Evolutionary conservation across 1,140 invertebrate genomes (phyloP), one percentile per base, ranked within the genome.

Genomic region (Drosophila oshimai): DNA sequence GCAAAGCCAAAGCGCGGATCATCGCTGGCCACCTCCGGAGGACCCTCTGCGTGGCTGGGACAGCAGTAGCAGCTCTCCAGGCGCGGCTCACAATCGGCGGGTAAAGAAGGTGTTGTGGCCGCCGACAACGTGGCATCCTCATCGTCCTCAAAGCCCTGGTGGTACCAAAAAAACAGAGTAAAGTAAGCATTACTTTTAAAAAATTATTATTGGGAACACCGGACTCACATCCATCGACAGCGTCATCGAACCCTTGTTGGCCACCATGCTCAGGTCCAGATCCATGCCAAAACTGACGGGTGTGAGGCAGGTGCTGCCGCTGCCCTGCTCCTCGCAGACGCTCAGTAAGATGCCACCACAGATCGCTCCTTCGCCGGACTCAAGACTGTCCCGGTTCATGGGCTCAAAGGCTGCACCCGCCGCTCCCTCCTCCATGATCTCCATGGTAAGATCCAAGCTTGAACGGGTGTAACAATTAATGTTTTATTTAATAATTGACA

Each of bases 71-170:
- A 90, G 7, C 36, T 58, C 31, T 89, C 88, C 28, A 89, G 22
- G 2, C 74, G 74, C 1, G 76, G 75, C 10, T 90, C 84, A 37
- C 64, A 70, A 17, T 81, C 78, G 1, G 45, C 20, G 0, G 79
- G 78, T 46, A 91, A 72, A 5, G 78, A 90, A 2, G 86, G 89
- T 2, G 86, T 89, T 3, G 78, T 90, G 17, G 89, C 93, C 7
- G 90, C 90, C 29, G 93, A 93, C 10, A 93, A 60, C 0, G 93
- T 93, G 28, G 92, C 91, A 72, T 93, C 92, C 33, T 91, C 91
- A 2, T 93, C 93, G 58, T 90, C 83, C 2, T 90, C 88, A 9
- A 88, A 89, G 22, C 88, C 83, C 88, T 90, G 37, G 1, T n/a
- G n/a, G n/a, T n/a, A n/a, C n/a, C n/a, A n/a, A 54, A 13, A 26